A percentile compares a stretch with the other conserved stretches of the same genome.
These are phyloP conservation scores for Poecilia picta DNA, from an alignment of 2,797 vertebrate species.

Conservation along the genomic window DNA sequence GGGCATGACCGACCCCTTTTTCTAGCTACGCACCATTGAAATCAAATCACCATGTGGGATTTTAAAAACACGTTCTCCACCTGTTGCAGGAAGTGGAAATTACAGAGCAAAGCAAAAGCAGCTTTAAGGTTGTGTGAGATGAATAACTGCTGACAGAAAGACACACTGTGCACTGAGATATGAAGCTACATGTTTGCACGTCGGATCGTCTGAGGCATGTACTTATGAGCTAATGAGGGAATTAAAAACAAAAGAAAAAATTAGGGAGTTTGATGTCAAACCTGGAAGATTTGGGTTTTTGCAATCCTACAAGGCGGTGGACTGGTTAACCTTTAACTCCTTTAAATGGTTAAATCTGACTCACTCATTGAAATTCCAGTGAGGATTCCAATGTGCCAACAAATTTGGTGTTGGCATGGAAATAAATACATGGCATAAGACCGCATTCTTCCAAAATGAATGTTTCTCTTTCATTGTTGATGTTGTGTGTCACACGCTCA, in stretches of 20 bases:
- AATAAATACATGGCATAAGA: neutral
- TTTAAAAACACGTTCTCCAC: slow-evolving; percentile 58
- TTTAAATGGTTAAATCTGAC: neutral
- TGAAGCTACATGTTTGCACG: neutral
- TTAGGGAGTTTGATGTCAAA: neutral
- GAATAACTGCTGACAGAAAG: slow-evolving; percentile 31
- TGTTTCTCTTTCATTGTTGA: neutral
- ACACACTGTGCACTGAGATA: neutral
- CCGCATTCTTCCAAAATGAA: slow-evolving; percentile 3
- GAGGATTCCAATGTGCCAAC: neutral
- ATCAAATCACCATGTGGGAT: slow-evolving; percentile 57
- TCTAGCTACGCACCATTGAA: slow-evolving; percentile 43
- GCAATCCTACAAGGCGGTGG: neutral
- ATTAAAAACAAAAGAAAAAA: neutral
- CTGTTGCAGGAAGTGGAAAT: slow-evolving; percentile 68
- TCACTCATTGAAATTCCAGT: neutral
- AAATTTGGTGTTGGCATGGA: neutral
- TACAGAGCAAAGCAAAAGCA: slow-evolving; percentile 49
- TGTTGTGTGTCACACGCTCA: neutral
- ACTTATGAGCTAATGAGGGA: neutral
- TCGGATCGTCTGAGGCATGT: neutral
- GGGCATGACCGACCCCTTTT: slow-evolving; percentile 48
- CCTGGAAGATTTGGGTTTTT: neutral
- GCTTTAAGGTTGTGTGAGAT: slow-evolving; percentile 44
- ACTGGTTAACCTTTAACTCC: neutral